Evolutionary conservation across 2,113 vertebrate species (phyloP).

Genomic region (Megaceryle maxima): DNA sequence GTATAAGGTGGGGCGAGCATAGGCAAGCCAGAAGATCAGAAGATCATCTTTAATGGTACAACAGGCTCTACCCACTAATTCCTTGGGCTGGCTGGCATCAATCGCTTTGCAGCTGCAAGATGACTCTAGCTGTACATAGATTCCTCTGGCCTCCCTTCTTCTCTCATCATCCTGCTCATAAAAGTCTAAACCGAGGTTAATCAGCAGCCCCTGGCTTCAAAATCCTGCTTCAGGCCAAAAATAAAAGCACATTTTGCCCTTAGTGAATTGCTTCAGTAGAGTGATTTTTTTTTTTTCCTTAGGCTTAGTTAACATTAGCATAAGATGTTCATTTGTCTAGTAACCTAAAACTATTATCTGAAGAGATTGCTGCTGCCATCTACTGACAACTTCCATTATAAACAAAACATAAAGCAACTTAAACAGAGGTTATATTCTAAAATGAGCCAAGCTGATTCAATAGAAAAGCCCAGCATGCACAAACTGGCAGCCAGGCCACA

Average conservation of each 20-base stretch:
- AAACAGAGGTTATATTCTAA: background rate
- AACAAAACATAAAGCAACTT: background rate
- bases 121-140: background rate
- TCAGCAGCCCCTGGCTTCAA: background rate
- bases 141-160: background rate
- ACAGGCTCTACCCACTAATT: background rate
- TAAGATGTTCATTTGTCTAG: background rate
- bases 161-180: background rate
- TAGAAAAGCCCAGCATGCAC: background rate
- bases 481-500: background rate
- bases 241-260: background rate
- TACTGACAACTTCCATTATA: constrained; percentile 60
- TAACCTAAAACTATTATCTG: background rate
- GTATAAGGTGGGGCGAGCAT: background rate
- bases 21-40: background rate
- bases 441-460: background rate
- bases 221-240: background rate
- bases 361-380: constrained; percentile 75
- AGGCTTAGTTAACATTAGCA: constrained; percentile 5
- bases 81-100: background rate
- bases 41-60: background rate
- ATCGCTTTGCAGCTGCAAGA: background rate
- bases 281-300: background rate
- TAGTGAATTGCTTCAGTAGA: background rate
- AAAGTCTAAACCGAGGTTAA: background rate